Evolutionary conservation across 2,113 vertebrate genomes (phyloP).

Genomic region (Hemibates koningsi): DNA sequence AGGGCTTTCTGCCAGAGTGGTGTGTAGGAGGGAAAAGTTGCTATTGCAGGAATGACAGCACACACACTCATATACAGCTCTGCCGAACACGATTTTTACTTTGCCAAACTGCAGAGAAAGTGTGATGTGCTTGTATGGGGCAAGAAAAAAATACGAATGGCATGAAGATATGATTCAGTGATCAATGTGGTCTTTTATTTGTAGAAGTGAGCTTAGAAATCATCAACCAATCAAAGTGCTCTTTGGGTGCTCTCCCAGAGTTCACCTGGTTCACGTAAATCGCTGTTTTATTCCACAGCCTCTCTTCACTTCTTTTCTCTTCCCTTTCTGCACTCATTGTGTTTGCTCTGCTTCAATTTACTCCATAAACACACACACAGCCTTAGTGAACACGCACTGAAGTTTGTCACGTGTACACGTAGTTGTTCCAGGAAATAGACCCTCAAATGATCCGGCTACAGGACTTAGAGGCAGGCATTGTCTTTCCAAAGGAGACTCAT

Average conservation of each 20-base stretch:
- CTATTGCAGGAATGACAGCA: not conserved
- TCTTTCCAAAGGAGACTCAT: not conserved
- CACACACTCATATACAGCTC: not conserved
- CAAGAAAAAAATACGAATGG: not conserved
- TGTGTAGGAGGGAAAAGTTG: not conserved
- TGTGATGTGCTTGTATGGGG: not conserved
- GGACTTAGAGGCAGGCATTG: not conserved
- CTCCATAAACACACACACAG: not conserved
- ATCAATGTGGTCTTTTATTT: slow-evolving; percentile 23
- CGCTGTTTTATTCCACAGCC: not conserved
- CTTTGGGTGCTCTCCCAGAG: not conserved
- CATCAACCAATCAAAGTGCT: slow-evolving; percentile 1
- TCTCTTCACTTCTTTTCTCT: not conserved
- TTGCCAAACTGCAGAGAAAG: not conserved
- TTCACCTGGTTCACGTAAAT: not conserved
- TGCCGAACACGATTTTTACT: not conserved
- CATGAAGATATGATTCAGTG: slow-evolving; percentile 8
- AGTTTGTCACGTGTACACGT: not conserved
- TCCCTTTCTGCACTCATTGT: not conserved
- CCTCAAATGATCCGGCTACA: rapidly evolving
- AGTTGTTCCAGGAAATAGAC: not conserved
- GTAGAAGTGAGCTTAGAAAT: not conserved
- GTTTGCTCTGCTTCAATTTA: not conserved
- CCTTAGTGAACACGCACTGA: not conserved
- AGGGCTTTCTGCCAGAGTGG: not conserved